Percentiles rank a stretch among this genome's conserved stretches.
phyloP scores from a whole-genome alignment of 2,888 invertebrate species.

The Gymnocheta viridis region DNA sequence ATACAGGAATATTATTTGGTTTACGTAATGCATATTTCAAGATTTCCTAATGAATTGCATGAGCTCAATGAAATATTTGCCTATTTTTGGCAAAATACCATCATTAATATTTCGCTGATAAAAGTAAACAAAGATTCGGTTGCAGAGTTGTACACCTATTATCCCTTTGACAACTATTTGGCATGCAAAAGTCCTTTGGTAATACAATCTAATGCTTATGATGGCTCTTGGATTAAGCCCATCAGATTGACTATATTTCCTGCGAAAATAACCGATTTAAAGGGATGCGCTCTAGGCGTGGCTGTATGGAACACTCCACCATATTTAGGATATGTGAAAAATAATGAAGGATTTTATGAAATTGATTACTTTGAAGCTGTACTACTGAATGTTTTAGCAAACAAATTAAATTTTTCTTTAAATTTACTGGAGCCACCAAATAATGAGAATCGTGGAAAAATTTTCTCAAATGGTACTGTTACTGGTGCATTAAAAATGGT shows the following conservation, averaged over 20 bases:
- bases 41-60: conserved; percentile 3
- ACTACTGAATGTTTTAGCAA: conserved; percentile 70
- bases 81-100: conserved; percentile 71
- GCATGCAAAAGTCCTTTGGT: conserved; percentile 57
- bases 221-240: conserved; percentile 51
- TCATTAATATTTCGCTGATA: conserved; percentile 71
- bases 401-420: conserved; percentile 72
- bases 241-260: conserved; percentile 67
- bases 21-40: conserved; percentile 57
- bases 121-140: conserved; percentile 34
- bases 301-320: conserved; percentile 72
- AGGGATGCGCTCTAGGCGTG: conserved; percentile 65
- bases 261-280: conserved; percentile 66
- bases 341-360: conserved; percentile 44
- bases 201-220: conserved; percentile 60
- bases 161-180: conserved; percentile 61
- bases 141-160: conserved; percentile 69
- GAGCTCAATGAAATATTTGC: conserved; percentile 54
- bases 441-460: conserved; percentile 69
- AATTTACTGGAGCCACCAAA: conserved; percentile 67
- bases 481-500: conserved; percentile 73
- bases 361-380: conserved; percentile 73
- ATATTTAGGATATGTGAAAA: conserved; percentile 64
- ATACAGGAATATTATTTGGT: conserved; percentile 71
- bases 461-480: conserved; percentile 70